Evolutionary conservation across 64 coral and sea anemone genomes (phyloP).

Genomic region (Montipora sp.): DNA sequence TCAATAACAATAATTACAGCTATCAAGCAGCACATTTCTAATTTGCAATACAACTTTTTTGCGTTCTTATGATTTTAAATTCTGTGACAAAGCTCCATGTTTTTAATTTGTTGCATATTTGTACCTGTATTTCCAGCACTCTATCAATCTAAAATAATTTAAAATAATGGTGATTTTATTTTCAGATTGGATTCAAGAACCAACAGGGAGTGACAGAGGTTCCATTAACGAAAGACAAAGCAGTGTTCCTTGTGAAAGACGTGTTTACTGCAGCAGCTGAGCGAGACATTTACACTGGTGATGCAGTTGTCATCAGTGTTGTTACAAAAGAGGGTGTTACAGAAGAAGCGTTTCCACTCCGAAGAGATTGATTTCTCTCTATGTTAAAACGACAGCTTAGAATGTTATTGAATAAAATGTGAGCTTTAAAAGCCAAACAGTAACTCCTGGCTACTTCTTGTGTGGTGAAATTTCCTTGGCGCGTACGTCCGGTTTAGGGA

Average conservation of each 20-base stretch:
- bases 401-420: neutral
- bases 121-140: too few relatives aligned
- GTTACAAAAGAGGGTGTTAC: constrained; percentile 89
- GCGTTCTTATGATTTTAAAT: neutral
- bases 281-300: constrained; percentile 98
- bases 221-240: constrained; percentile 87
- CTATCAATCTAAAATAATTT: too few relatives aligned
- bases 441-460: neutral
- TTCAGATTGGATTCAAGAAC: constrained; percentile 98
- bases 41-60: neutral
- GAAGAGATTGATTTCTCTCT: constrained; percentile 72
- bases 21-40: too few relatives aligned
- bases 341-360: constrained; percentile 89
- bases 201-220: constrained; percentile 82
- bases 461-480: too few relatives aligned
- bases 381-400: neutral
- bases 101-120: too few relatives aligned
- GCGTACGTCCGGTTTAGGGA: too few relatives aligned
- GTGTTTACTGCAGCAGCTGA: constrained; percentile 95
- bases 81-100: too few relatives aligned
- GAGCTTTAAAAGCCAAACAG: neutral
- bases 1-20: too few relatives aligned
- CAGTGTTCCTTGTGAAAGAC: constrained; percentile 93
- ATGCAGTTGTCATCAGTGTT: constrained; percentile 87
- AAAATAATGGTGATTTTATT: too few relatives aligned